Evolutionary conservation across 2,797 vertebrate genomes (phyloP).

Genomic region (Sphaeramia orbicularis): DNA sequence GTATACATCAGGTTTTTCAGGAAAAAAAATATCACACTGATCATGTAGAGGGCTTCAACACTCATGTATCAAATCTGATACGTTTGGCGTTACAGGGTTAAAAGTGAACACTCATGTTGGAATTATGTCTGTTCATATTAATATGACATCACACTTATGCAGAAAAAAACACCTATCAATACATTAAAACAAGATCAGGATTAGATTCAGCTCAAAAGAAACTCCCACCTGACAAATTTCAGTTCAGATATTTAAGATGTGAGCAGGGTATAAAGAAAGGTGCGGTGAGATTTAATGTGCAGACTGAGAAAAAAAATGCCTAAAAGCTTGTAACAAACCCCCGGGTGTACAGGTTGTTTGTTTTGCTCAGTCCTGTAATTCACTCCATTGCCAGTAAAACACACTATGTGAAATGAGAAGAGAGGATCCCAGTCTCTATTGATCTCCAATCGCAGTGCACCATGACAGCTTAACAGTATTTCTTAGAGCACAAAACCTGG

Average conservation of each 20-base stretch:
- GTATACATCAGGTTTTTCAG: too few species aligned
- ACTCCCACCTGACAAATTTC: slow-evolving; percentile 48
- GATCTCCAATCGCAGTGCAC: slow-evolving; percentile 66
- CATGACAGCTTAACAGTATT: slow-evolving; percentile 50
- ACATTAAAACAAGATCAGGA: slow-evolving; percentile 18
- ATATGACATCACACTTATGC: too few species aligned
- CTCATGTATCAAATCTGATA: too few species aligned
- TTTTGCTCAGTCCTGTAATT: slow-evolving; percentile 69
- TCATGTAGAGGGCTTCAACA: too few species aligned
- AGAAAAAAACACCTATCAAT: slow-evolving; percentile 9
- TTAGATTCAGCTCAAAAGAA: slow-evolving; percentile 45
- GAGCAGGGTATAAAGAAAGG: slow-evolving; percentile 43
- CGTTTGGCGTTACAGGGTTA: too few species aligned
- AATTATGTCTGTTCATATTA: too few species aligned
- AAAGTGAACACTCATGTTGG: slow-evolving; percentile 16
- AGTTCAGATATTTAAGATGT: slow-evolving; percentile 53
- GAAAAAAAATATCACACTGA: too few species aligned
- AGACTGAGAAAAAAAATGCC: slow-evolving; percentile 67
- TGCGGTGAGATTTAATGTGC: slow-evolving; percentile 67
- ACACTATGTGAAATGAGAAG: slow-evolving; percentile 68
- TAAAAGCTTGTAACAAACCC: slow-evolving; percentile 74
- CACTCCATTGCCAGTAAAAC: slow-evolving; percentile 68
- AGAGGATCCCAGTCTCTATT: slow-evolving; percentile 61
- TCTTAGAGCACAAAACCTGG: slow-evolving; percentile 45
- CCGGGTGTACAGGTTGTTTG: slow-evolving; percentile 73